Conservation (phyloP, 2,797 vertebrate species). For the Lepilemur ruficaudatus region DNA sequence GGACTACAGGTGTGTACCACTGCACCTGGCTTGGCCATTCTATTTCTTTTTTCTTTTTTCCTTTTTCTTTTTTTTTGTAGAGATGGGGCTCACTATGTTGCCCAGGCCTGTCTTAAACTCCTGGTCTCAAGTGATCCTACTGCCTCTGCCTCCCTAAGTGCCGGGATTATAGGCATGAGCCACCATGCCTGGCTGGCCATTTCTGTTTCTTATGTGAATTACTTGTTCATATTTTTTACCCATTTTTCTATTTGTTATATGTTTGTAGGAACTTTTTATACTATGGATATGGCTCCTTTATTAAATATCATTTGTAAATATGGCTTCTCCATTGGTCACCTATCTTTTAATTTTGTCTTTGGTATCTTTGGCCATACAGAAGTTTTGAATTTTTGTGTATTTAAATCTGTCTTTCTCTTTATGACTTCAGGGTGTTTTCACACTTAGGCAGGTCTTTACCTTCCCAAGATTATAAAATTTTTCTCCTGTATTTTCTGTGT, state of each 20-base stretch:
- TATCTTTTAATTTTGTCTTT: conserved; percentile 30
- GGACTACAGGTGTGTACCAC: not conserved
- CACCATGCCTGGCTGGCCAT: not conserved
- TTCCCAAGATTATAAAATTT: conserved; percentile 1
- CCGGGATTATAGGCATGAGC: too few species aligned
- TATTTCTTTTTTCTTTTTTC: not conserved
- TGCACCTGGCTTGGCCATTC: not conserved
- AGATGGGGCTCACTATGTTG: not conserved
- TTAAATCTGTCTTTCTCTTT: conserved; percentile 33
- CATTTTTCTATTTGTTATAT: not conserved
- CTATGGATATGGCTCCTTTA: not conserved
- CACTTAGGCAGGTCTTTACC: not conserved
- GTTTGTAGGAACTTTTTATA: not conserved
- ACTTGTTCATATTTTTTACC: not conserved
- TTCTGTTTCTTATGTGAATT: not conserved
- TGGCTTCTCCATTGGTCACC: not conserved
- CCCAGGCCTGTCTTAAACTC: not conserved
- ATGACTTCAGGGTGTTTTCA: not conserved
- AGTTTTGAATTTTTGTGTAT: conserved; percentile 1
- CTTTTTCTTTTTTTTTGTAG: not conserved
- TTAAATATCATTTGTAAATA: not conserved
- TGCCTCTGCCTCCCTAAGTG: not conserved
- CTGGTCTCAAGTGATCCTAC: not conserved
- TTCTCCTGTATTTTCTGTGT: not conserved
- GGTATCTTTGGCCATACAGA: not conserved